phyloP scores from a whole-genome alignment of 2,888 invertebrate genomes.

The Eristalis pertinax region DNA sequence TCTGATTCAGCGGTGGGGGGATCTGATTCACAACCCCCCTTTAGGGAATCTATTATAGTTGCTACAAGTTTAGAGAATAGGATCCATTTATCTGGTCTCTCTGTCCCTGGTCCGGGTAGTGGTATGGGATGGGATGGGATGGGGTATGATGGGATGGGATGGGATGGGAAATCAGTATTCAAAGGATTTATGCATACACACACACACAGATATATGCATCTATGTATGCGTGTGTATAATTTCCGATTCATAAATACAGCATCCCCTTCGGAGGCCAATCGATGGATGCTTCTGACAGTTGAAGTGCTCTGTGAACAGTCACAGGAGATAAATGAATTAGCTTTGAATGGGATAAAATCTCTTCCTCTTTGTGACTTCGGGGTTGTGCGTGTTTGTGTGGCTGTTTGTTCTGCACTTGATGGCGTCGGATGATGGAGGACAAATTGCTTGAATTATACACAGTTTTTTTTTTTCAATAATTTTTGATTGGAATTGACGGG shows the following conservation, averaged over 20 bases:
- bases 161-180: not conserved
- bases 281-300: conserved; percentile 2
- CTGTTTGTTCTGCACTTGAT: not conserved
- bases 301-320: not conserved
- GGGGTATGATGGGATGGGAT: too few relatives aligned
- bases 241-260: not conserved
- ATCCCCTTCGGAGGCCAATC: not conserved
- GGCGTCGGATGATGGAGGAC: not conserved
- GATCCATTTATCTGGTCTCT: not conserved
- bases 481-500: not conserved
- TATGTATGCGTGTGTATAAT: not conserved
- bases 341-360: not conserved
- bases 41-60: not conserved
- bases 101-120: not conserved
- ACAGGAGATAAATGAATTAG: conserved; percentile 5
- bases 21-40: not conserved
- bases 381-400: not conserved
- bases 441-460: not conserved
- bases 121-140: not conserved
- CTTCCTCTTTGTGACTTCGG: not conserved
- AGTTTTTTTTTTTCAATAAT: not conserved
- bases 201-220: not conserved
- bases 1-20: not conserved
- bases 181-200: not conserved
- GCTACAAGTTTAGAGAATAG: not conserved